Evolutionary conservation across 2,797 vertebrate genomes (phyloP).

Genomic region (Chloroceryle amazona): DNA sequence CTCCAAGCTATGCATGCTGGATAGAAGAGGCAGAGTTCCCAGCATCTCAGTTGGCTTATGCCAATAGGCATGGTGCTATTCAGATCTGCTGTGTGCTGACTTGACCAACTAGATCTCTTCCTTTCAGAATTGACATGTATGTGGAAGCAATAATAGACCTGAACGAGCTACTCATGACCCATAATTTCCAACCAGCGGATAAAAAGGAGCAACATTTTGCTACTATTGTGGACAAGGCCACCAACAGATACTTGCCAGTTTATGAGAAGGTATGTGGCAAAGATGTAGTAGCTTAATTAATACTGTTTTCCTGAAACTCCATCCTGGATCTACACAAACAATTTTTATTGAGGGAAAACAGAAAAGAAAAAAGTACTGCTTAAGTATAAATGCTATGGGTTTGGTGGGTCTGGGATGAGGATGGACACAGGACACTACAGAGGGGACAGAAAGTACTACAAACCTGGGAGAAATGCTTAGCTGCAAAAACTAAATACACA

Average conservation of each 20-base stretch:
- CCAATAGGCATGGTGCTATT: not conserved
- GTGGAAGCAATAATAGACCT: conserved; percentile 83
- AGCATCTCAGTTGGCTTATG: not conserved
- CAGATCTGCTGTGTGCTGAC: not conserved
- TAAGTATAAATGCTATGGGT: not conserved
- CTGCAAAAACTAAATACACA: not conserved
- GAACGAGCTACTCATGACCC: conserved; percentile 71
- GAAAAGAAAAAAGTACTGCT: not conserved
- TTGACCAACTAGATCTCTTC: not conserved
- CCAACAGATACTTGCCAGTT: conserved; percentile 77
- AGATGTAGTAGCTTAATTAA: not conserved
- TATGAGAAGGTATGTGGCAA: conserved; percentile 78
- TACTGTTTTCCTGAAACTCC: not conserved
- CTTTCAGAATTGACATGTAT: conserved; percentile 89
- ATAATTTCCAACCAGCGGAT: conserved; percentile 24
- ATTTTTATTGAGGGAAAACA: not conserved
- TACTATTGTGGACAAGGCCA: conserved; percentile 77
- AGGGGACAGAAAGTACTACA: not conserved
- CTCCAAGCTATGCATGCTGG: not conserved
- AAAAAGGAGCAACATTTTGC: conserved; percentile 72
- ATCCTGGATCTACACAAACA: not conserved
- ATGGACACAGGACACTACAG: too few species aligned
- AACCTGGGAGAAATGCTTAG: not conserved
- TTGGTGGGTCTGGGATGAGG: not conserved
- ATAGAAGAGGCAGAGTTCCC: not conserved